These are phyloP conservation scores for Reinhardtius hippoglossoides DNA, from an alignment of 2,113 vertebrate genomes.

Conservation along the genomic window DNA sequence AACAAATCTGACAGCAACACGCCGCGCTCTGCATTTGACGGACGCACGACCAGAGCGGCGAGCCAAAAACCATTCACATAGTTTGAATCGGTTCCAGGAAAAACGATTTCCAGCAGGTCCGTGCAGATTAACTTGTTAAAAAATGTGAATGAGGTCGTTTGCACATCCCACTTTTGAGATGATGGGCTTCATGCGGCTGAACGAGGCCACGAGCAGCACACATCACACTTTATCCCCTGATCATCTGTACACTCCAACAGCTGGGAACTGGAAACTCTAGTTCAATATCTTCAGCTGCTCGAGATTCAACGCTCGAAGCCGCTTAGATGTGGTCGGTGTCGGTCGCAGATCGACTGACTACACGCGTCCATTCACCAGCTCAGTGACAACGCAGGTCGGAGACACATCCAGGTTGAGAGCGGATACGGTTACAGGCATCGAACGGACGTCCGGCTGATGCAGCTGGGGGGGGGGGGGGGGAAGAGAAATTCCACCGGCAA, in stretches of 20 bases:
- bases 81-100: slow-evolving; percentile 37
- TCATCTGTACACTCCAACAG: too few species aligned
- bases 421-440: slow-evolving; percentile 77
- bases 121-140: slow-evolving; percentile 34
- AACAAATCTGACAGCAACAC: background rate
- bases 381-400: slow-evolving; percentile 21
- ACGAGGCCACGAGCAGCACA: too few species aligned
- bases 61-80: slow-evolving; percentile 45
- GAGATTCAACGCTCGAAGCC: background rate
- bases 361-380: slow-evolving; percentile 45
- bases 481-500: slow-evolving; percentile 72
- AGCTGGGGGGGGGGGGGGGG: slow-evolving; percentile 21
- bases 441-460: slow-evolving; percentile 65
- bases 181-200: too few species aligned
- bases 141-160: slow-evolving; percentile 18
- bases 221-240: too few species aligned
- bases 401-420: slow-evolving; percentile 36
- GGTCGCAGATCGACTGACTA: background rate
- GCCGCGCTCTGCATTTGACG: too few species aligned
- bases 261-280: too few species aligned
- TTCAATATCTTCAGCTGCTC: too few species aligned
- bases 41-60: background rate
- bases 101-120: slow-evolving; percentile 44
- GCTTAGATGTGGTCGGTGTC: background rate
- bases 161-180: slow-evolving; percentile 4